These are phyloP conservation scores for Athene noctua DNA, from an alignment of 2,113 vertebrate species.

Conservation along the genomic window DNA sequence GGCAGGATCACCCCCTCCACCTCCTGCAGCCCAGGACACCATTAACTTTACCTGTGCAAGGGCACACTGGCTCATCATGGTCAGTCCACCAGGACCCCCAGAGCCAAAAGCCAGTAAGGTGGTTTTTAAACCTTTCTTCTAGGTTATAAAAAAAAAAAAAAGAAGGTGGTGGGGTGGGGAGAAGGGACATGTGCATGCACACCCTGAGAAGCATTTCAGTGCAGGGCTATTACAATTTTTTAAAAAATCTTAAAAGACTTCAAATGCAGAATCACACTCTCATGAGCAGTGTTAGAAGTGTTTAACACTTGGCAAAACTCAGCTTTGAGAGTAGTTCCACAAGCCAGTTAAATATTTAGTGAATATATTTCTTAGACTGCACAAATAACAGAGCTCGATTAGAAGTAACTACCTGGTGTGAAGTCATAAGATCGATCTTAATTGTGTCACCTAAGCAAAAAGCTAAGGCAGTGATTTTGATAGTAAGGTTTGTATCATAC, in stretches of 20 bases:
- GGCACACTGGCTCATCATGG: accelerated
- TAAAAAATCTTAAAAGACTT: not conserved
- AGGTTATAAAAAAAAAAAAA: not conserved
- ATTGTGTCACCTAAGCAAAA: not conserved
- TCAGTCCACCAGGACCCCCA: not conserved
- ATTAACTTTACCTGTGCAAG: not conserved
- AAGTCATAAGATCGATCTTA: not conserved
- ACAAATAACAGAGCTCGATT: not conserved
- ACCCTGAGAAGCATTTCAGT: not conserved
- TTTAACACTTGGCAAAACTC: not conserved
- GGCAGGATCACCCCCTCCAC: not conserved
- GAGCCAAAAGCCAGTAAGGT: not conserved
- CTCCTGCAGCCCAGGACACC: not conserved
- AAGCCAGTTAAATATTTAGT: not conserved
- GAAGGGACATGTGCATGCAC: accelerated
- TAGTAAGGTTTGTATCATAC: not conserved
- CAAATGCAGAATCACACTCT: not conserved
- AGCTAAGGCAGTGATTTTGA: not conserved
- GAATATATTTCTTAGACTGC: not conserved
- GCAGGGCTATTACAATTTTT: too few relatives aligned
- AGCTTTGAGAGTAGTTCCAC: not conserved
- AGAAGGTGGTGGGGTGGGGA: accelerated
- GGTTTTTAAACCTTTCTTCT: not conserved
- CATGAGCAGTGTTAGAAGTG: not conserved
- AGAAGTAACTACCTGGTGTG: not conserved